phyloP scores from a whole-genome alignment of 2,888 invertebrate species.

The Aethes cnicana region DNA sequence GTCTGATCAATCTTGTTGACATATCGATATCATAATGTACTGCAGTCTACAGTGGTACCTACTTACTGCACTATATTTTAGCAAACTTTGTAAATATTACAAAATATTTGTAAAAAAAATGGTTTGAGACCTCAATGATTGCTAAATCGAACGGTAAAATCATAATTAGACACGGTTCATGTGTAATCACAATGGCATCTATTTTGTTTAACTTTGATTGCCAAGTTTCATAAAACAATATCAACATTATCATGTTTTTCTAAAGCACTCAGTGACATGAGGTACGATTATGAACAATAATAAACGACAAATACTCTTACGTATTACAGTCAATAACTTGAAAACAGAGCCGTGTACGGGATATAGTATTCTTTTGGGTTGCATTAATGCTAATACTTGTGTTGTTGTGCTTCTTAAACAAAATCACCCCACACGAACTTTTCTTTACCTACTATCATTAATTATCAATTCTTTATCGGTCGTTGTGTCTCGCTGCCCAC shows the following conservation, averaged over 20 bases:
- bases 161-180: slow-evolving; percentile 22
- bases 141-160: too few species aligned
- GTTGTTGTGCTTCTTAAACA: background rate
- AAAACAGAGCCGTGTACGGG: background rate
- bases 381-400: background rate
- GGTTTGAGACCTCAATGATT: slow-evolving; percentile 4
- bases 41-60: too few species aligned
- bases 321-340: slow-evolving; percentile 8
- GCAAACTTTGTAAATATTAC: background rate
- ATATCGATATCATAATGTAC: background rate
- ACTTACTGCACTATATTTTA: too few species aligned
- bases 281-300: slow-evolving; percentile 7
- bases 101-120: background rate
- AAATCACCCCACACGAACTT: slow-evolving; percentile 19
- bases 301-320: slow-evolving; percentile 15
- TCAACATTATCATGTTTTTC: slow-evolving; percentile 20
- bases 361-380: background rate
- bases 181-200: slow-evolving; percentile 24
- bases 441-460: background rate
- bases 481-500: slow-evolving; percentile 13
- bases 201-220: slow-evolving; percentile 19
- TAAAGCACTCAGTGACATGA: slow-evolving; percentile 22
- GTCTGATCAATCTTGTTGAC: slow-evolving; percentile 24
- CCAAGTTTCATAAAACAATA: slow-evolving; percentile 13
- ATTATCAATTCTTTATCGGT: slow-evolving; percentile 23